phyloP scores from a whole-genome alignment of 2,888 invertebrate species.

The Chironomus riparius region DNA sequence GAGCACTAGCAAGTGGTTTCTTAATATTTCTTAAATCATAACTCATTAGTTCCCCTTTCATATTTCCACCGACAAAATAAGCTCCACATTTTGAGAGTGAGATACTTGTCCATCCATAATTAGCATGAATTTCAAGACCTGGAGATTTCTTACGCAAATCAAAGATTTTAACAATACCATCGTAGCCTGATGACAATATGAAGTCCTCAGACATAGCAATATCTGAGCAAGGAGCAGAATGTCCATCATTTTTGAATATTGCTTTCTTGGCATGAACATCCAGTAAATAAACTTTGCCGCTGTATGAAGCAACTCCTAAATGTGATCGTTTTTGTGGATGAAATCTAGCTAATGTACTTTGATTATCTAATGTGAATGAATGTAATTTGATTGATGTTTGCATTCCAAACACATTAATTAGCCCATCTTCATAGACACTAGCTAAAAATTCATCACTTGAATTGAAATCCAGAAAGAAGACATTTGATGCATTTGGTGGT shows the following conservation, averaged over 20 bases:
- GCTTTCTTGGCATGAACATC: constrained; percentile 37
- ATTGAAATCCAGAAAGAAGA: constrained; percentile 39
- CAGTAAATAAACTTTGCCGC: constrained; percentile 37
- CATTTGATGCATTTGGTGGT: constrained; percentile 34
- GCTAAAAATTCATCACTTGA: constrained; percentile 40
- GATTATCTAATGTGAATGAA: constrained; percentile 35
- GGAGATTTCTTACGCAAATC: constrained; percentile 37
- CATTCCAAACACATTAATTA: constrained; percentile 37
- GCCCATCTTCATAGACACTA: constrained; percentile 38
- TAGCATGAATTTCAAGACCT: constrained; percentile 33
- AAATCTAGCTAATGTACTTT: constrained; percentile 39
- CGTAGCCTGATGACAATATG: constrained; percentile 40
- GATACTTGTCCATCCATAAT: constrained; percentile 38
- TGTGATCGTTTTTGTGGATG: constrained; percentile 40
- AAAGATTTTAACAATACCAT: constrained; percentile 39
- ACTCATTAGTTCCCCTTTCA: constrained; percentile 40
- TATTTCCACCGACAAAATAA: constrained; percentile 39
- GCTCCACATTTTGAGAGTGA: constrained; percentile 39
- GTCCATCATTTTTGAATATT: constrained; percentile 36
- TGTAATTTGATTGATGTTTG: constrained; percentile 39
- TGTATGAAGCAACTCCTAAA: constrained; percentile 37
- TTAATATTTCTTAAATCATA: constrained; percentile 38
- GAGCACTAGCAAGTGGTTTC: constrained; percentile 33
- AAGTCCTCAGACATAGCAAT: constrained; percentile 36
- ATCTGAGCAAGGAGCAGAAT: constrained; percentile 39